Conservation (phyloP, 2,113 vertebrate species). For the Lepus europaeus region DNA sequence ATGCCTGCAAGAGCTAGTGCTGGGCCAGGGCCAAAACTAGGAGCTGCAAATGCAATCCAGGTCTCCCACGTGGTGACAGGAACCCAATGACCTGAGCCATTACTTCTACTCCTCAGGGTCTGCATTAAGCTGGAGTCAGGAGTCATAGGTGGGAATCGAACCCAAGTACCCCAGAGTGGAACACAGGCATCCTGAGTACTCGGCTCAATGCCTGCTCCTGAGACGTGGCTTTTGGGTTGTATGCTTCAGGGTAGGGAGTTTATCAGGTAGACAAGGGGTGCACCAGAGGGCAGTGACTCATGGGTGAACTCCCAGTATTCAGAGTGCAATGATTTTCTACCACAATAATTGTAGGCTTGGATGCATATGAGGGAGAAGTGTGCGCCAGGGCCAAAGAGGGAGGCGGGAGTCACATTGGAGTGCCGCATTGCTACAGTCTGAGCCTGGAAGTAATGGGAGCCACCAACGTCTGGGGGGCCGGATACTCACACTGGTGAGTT, state of each 20-base stretch:
- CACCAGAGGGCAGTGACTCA: not conserved
- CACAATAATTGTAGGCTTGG: not conserved
- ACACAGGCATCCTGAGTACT: too few relatives aligned
- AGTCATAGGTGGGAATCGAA: too few relatives aligned
- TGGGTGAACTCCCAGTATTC: not conserved
- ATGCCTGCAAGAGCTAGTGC: too few relatives aligned
- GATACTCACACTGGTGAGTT: not conserved
- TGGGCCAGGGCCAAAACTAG: too few relatives aligned
- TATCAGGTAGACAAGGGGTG: not conserved
- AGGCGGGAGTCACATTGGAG: not conserved
- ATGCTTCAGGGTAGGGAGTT: not conserved
- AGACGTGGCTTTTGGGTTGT: not conserved
- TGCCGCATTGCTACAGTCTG: not conserved
- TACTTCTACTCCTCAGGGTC: too few relatives aligned
- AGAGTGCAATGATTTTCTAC: not conserved
- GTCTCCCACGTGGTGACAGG: too few relatives aligned
- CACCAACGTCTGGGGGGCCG: not conserved
- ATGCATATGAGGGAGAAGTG: not conserved
- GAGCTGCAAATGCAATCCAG: too few relatives aligned
- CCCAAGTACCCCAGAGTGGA: too few relatives aligned
- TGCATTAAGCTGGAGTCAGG: too few relatives aligned
- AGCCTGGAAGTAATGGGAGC: not conserved
- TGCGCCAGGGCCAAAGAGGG: not conserved
- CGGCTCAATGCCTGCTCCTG: too few relatives aligned
- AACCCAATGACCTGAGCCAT: too few relatives aligned